Evolutionary conservation across 1,140 invertebrate genomes (phyloP), one percentile per base, ranked within the genome.

Genomic region (Zophobas morio): DNA sequence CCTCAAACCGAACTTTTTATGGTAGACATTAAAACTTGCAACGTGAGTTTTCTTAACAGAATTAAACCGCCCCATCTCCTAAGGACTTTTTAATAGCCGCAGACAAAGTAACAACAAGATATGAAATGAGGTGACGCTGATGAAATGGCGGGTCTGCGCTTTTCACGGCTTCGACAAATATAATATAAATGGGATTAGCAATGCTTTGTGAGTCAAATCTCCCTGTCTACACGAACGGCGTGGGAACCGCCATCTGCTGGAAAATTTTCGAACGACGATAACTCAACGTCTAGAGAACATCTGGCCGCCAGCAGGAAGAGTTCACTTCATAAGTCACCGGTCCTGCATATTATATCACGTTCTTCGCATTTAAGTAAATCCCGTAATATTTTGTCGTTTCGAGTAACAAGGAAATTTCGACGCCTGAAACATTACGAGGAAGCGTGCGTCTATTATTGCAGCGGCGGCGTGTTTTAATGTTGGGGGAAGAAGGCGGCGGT

Each of bases 161-260:
- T 72, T 53, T 70, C 37, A 42, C 32, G 70, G 70, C 39, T 77
- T 77, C 57, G 66, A 77, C 54, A 77, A 77, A 72, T 56, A 73
- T 56, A 53, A 53, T 71, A 75, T 70, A 76, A 76, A 76, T 76
- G 74, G 74, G 74, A 76, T 76, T 76, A 76, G 74, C 74, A 76
- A 70, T 76, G 74, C 57, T 76, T 76, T 76, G 74, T 70, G 54
- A 76, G 60, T 76, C 74, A 76, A 76, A 76, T 76, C 74, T 76
- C 6, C 54, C 37, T 70, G 74, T 76, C 74, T 76, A 76, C 66
- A 72, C 42, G 66, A 60, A n/a, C 39, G 63, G 53, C 56, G 53
- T 77, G 53, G 20, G 66, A 72, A 47, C 37, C 70, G 75, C 66
- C 75, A 77, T 70, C 75, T 77, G 53, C 40, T 49, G 56, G 36